These are phyloP conservation scores for Acanthis flammea DNA, from an alignment of 2,797 vertebrate species.

Conservation along the genomic window DNA sequence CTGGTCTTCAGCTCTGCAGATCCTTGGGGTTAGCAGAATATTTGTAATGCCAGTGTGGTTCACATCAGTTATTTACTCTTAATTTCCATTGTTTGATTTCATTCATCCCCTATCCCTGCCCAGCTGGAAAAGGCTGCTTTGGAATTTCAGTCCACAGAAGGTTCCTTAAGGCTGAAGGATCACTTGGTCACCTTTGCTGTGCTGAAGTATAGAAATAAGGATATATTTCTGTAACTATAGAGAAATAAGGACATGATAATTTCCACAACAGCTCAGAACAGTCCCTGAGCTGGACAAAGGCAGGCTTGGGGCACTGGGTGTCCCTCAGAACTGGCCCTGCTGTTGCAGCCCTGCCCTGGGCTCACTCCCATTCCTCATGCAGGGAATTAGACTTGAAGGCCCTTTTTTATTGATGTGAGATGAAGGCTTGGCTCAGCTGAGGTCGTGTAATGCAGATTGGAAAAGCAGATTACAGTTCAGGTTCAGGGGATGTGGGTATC, in stretches of 20 bases:
- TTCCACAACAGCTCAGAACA: not conserved
- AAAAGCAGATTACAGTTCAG: not conserved
- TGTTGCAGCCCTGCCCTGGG: not conserved
- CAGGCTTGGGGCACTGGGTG: fast-evolving
- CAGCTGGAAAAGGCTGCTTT: not conserved
- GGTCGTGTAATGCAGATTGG: not conserved
- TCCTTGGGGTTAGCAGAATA: not conserved
- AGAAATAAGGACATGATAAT: not conserved
- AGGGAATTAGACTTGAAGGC: not conserved
- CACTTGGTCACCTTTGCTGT: not conserved
- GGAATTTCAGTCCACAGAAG: not conserved
- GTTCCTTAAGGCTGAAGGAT: not conserved
- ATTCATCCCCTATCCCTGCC: not conserved
- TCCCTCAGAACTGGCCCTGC: not conserved
- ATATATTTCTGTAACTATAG: too few relatives aligned
- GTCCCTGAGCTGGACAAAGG: not conserved
- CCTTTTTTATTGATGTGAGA: not conserved
- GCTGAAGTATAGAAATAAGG: not conserved
- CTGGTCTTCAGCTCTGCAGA: not conserved
- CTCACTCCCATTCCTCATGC: not conserved
- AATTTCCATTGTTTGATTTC: not conserved
- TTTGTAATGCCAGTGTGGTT: not conserved
- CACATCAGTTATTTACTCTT: not conserved
- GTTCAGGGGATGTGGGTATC: not conserved
- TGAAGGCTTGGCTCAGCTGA: not conserved